Percentiles rank a stretch among this genome's conserved stretches.
phyloP scores from a whole-genome alignment of 2,797 vertebrate species.

The Cryptoprocta ferox region DNA sequence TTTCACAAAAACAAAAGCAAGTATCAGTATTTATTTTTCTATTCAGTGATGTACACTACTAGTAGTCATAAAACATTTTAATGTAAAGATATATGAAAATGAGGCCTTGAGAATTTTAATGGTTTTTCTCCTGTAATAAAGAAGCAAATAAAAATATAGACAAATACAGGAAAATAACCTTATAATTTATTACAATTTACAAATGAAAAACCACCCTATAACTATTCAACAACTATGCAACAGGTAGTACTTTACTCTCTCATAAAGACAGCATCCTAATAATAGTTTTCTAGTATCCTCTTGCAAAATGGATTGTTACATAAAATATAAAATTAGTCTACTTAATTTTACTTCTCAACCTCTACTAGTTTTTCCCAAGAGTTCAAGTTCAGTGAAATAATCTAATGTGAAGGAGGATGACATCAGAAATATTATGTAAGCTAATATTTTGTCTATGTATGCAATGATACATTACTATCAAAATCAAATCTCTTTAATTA shows the following conservation, averaged over 20 bases:
- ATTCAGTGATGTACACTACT: neutral
- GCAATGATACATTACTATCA: neutral
- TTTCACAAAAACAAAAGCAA: neutral
- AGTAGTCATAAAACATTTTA: neutral
- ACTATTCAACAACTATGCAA: slow-evolving; percentile 49
- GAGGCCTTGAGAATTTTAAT: neutral
- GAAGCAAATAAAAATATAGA: neutral
- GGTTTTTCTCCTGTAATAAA: neutral
- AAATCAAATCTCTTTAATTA: slow-evolving; percentile 55
- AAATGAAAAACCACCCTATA: slow-evolving; percentile 4
- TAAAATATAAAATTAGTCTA: slow-evolving; percentile 39
- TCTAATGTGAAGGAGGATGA: neutral
- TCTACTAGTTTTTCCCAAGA: neutral
- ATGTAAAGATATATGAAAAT: slow-evolving; percentile 18
- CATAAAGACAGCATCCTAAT: neutral
- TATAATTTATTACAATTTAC: slow-evolving; percentile 6
- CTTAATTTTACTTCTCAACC: slow-evolving; percentile 27
- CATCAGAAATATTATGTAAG: neutral
- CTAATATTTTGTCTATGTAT: neutral
- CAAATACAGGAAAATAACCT: neutral
- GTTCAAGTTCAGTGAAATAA: neutral
- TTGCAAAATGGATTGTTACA: neutral
- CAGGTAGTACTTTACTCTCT: slow-evolving; percentile 19
- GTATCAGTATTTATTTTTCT: neutral
- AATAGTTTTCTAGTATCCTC: slow-evolving; percentile 1